Evolutionary conservation across 2,888 invertebrate species (phyloP).

Genomic region (Nemoura dubitans): DNA sequence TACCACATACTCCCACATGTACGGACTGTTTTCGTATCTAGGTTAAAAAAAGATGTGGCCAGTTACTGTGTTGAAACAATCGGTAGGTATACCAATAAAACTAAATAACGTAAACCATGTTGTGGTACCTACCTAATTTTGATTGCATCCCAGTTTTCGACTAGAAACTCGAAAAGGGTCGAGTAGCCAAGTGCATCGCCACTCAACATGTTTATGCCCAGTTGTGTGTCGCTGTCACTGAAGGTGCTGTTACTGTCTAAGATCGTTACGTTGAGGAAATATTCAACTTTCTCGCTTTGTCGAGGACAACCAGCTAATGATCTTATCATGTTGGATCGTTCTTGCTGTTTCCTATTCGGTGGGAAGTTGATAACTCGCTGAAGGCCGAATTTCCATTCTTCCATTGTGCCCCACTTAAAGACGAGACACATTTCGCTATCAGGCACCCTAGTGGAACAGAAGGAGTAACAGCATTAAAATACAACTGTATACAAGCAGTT

Average conservation of each 20-base stretch:
- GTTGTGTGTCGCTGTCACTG: slow-evolving; percentile 77
- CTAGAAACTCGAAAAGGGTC: slow-evolving; percentile 75
- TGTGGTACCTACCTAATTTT: slow-evolving; percentile 66
- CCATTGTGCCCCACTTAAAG: slow-evolving; percentile 80
- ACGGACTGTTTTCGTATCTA: slow-evolving; percentile 74
- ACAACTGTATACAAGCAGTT: too few relatives aligned
- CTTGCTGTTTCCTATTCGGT: slow-evolving; percentile 73
- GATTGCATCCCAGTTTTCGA: slow-evolving; percentile 74
- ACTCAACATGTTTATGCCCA: slow-evolving; percentile 79
- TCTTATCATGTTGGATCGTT: slow-evolving; percentile 79
- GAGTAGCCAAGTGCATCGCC: slow-evolving; percentile 77
- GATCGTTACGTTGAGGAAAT: slow-evolving; percentile 73
- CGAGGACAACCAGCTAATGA: slow-evolving; percentile 81
- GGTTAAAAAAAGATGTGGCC: slow-evolving; percentile 49
- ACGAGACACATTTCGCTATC: slow-evolving; percentile 83
- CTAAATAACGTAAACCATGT: neutral
- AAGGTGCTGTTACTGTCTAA: slow-evolving; percentile 76
- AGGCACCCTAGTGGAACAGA: slow-evolving; percentile 67
- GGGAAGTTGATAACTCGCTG: slow-evolving; percentile 81
- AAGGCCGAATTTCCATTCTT: slow-evolving; percentile 85
- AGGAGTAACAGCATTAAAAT: slow-evolving; percentile 27
- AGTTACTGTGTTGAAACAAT: neutral
- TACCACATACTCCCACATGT: slow-evolving; percentile 80
- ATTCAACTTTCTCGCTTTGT: slow-evolving; percentile 74
- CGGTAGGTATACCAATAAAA: neutral